Conservation (phyloP, 2,888 invertebrate genomes). For the Glaucopsyche alexis region DNA sequence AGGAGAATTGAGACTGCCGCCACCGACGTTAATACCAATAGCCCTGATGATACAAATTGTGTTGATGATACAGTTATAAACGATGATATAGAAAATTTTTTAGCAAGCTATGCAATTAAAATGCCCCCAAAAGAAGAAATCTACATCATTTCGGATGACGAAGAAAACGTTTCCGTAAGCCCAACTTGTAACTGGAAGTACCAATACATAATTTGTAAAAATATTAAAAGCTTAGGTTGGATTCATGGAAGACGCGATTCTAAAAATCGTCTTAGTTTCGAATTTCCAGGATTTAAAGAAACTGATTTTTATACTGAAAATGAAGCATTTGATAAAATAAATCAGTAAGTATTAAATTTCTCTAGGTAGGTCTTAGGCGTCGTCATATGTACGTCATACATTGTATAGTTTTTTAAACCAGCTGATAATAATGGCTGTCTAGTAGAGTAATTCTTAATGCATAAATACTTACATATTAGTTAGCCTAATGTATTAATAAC, state of each 20-base stretch:
- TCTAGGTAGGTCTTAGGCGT: background rate
- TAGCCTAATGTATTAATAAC: background rate
- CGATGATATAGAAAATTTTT: constrained; percentile 54
- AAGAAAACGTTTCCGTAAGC: constrained; percentile 36
- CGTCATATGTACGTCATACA: too few species aligned
- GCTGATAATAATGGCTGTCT: too few species aligned
- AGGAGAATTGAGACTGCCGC: constrained; percentile 28
- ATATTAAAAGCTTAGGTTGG: constrained; percentile 56
- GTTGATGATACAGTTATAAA: constrained; percentile 32
- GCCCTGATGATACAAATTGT: background rate
- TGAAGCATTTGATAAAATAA: constrained; percentile 60
- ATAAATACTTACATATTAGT: too few species aligned
- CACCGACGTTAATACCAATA: background rate
- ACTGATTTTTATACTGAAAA: constrained; percentile 55
- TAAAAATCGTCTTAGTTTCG: constrained; percentile 53
- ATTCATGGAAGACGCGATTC: constrained; percentile 52
- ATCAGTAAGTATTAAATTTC: constrained; percentile 55
- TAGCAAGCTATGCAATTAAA: constrained; percentile 46
- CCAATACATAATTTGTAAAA: constrained; percentile 55
- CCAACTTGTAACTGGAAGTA: background rate
- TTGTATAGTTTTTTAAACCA: too few species aligned
- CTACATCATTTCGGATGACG: constrained; percentile 48
- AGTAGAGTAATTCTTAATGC: too few species aligned
- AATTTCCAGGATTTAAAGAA: constrained; percentile 62
- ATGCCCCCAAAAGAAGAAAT: constrained; percentile 42